Evolutionary conservation across 2,888 invertebrate species (phyloP).

Genomic region (Lithophane socia): DNA sequence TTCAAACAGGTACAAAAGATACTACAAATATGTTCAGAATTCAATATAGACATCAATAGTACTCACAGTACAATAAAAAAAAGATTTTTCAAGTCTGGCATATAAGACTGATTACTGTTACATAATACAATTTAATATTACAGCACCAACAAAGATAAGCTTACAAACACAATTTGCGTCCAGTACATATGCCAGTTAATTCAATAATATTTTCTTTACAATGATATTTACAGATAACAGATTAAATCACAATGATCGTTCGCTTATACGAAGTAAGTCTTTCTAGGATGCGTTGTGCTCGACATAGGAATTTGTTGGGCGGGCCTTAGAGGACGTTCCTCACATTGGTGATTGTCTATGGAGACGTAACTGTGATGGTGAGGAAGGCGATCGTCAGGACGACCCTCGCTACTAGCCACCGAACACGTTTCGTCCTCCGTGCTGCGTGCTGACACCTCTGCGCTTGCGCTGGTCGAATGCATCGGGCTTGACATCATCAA

Average conservation of each 20-base stretch:
- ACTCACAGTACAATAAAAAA: constrained; percentile 74
- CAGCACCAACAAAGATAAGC: constrained; percentile 73
- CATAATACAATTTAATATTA: constrained; percentile 63
- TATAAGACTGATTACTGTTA: constrained; percentile 67
- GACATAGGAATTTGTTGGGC: constrained; percentile 88
- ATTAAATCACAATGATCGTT: constrained; percentile 68
- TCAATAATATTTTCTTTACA: constrained; percentile 52
- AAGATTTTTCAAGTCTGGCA: constrained; percentile 60
- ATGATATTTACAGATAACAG: constrained; percentile 70
- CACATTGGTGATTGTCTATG: constrained; percentile 89
- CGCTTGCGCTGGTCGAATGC: constrained; percentile 90
- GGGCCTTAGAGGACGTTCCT: constrained; percentile 87
- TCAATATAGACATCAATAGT: constrained; percentile 68
- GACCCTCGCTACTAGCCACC: constrained; percentile 90
- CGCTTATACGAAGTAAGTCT: constrained; percentile 88
- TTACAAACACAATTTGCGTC: constrained; percentile 58
- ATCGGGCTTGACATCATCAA: constrained; percentile 91
- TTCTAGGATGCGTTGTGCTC: constrained; percentile 86
- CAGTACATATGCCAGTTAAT: constrained; percentile 58
- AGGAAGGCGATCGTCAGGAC: constrained; percentile 88
- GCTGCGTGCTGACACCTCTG: constrained; percentile 91
- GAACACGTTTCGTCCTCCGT: constrained; percentile 92
- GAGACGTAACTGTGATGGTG: constrained; percentile 91
- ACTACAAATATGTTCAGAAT: constrained; percentile 64
- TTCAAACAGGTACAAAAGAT: constrained; percentile 75